Evolutionary conservation across 2,797 vertebrate species (phyloP).

Genomic region (Pseudochirops cupreus): DNA sequence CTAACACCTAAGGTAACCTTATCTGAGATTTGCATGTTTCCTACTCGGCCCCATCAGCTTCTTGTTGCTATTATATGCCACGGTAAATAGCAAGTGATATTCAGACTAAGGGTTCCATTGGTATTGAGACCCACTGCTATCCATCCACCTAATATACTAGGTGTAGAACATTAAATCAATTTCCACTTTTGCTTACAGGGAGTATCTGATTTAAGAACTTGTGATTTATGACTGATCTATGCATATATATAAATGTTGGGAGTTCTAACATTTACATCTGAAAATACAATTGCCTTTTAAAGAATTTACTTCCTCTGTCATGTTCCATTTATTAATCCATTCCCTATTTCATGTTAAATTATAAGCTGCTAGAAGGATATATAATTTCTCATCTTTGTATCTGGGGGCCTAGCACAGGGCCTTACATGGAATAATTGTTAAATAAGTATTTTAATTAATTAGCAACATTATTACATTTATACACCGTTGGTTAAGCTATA

Average conservation of each 20-base stretch:
- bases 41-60: neutral
- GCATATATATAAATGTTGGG: neutral
- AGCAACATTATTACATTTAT: neutral
- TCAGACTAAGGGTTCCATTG: neutral
- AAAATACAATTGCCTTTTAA: neutral
- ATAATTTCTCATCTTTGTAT: neutral
- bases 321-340: neutral
- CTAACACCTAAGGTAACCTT: neutral
- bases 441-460: neutral
- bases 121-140: neutral
- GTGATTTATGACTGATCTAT: conserved; percentile 25
- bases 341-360: neutral
- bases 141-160: neutral
- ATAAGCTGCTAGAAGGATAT: neutral
- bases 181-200: neutral
- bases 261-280: neutral
- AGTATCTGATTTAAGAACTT: conserved; percentile 34
- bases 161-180: neutral
- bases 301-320: neutral
- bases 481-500: neutral
- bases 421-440: neutral
- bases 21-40: neutral
- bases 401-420: neutral
- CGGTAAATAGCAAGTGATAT: neutral
- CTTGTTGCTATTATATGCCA: neutral